Percentiles rank a stretch among this genome's conserved stretches.
Evolutionary conservation across 2,113 vertebrate genomes (phyloP).

Genomic region (Vombatus ursinus): DNA sequence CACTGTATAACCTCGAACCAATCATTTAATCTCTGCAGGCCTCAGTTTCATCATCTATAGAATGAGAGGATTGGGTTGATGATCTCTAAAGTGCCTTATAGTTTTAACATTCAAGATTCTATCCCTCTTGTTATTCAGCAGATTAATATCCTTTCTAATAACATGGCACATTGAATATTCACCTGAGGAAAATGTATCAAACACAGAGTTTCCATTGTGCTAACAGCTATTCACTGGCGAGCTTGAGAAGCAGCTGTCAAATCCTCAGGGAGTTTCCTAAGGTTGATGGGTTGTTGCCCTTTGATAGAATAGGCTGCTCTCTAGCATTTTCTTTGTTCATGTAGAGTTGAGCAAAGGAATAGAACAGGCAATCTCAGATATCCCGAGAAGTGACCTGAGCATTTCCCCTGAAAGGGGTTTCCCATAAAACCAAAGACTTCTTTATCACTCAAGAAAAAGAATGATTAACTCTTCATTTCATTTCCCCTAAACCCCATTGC

Average conservation of each 20-base stretch:
- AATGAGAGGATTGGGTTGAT: conserved; percentile 34
- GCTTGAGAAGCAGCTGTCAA: conserved; percentile 43
- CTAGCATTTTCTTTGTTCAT: conserved; percentile 16
- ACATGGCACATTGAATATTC: conserved; percentile 40
- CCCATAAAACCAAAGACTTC: background rate
- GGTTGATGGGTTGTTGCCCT: conserved; percentile 23
- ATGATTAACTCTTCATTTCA: conserved; percentile 4
- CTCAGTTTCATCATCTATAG: conserved; percentile 57
- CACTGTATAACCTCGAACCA: conserved; percentile 17
- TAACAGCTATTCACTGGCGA: background rate
- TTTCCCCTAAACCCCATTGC: background rate
- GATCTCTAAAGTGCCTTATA: conserved; percentile 36
- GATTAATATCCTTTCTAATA: conserved; percentile 47
- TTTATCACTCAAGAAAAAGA: background rate
- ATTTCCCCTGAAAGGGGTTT: background rate
- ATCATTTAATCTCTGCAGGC: background rate
- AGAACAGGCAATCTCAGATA: background rate
- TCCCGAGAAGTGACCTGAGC: background rate
- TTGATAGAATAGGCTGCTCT: conserved; percentile 14
- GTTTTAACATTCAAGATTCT: conserved; percentile 39
- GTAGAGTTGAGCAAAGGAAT: background rate
- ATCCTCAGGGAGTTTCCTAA: background rate
- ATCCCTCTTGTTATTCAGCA: conserved; percentile 27
- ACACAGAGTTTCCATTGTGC: conserved; percentile 39
- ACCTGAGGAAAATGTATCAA: conserved; percentile 50